Base-by-base conservation (phyloP, 2,113 vertebrate genomes). In the Percina caprodes region DNA sequence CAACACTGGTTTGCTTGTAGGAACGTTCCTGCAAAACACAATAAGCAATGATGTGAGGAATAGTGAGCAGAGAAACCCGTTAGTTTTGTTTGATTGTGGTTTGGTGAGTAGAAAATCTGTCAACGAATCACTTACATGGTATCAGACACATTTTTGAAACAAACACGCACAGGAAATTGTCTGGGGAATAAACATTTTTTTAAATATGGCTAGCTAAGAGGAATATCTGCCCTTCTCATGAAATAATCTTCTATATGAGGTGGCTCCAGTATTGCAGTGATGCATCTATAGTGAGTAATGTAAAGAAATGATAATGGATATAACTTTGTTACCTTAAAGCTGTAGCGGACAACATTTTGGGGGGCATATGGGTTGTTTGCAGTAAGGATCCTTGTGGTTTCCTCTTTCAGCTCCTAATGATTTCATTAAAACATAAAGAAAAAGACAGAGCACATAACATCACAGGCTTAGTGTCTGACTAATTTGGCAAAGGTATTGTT, bases 301-400 rank as follows among this genome's bases (percentile, higher is more conserved):
- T 42, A 42, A 42, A 42, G 45, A 55, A 18, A 23, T 49, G 2
- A 12, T 13, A 19, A n/a, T 61, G 15, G 9, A 5, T 76, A 1
- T 18, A 69, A 55, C 18, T 51, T 60, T 42, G 93, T 88, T 94
- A 99, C 98, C 94, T 97, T 98, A 93, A 97, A 98, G 92, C 87
- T 99, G 94, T 96, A 99, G 82, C 96, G 95, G 85, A 98, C 93
- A 3, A 99, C 96, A 77, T 99, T 97, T 92, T 95, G 92, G 2
- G 97, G 97, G 67, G 97, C 95, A 9, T 97, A 96, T 6, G 98
- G 98, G 81, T 99, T 99, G 90, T 96, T 94, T 82, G 97, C 94
- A 23, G 95, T 98, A 92, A 99, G 92, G 79, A 97, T 92, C 33
- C 96, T 95, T 49, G 96, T 97, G 74, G 99, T 85, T 89, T 99